Evolutionary conservation across 1,140 invertebrate species (phyloP), one percentile per base, ranked within the genome.

Genomic region (Orussus abietinus): DNA sequence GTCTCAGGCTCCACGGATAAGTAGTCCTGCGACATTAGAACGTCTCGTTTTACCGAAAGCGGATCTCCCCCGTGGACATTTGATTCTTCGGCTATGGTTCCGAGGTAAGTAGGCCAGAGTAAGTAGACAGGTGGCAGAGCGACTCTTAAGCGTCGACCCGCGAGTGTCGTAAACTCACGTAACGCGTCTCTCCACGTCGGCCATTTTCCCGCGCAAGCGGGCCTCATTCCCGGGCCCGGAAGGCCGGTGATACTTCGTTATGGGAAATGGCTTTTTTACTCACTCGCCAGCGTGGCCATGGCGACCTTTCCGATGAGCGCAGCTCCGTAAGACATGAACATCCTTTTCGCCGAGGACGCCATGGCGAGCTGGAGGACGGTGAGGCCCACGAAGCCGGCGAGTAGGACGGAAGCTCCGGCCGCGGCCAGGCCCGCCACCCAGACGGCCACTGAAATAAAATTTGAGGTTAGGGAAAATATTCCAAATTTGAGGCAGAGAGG

Each of bases 321-420:
- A 32, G 80, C 75, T 33, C 79, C 83, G 66, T 90, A 90, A 49
- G 82, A 81, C 57, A 90, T 71, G 26, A 85, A 79, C 17, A 90
- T 81, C 57, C 82, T 80, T 62, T 90, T 88, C 59, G 83, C 84
- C 26, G 85, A 88, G 22, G 83, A 84, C 49, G 90, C 81, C 86
- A 90, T 90, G 26, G 88, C 84, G 31, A 91, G 75, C 67, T 90
- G 87, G 19, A 91, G 75, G 38, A 91, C 78, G 13, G 85, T 84
- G 26, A 90, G 66, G 30, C 86, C 71, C 59, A 85, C 87, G 66
- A 88, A 84, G 15, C 88, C 68, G 4, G 81, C 86, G 39, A 91
- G 72, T 18, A 84, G 60, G 9, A 80, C 72, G 15, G 86, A 82
- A 28, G 85, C 84, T 17, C 81, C 69, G 5, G 80, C 79, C 6